A percentile compares a stretch with the other conserved stretches of the same genome.
Evolutionary conservation across 37 sponge, comb jelly and placozoan genomes (phyloP).

Genomic region (Amphimedon queenslandica): DNA sequence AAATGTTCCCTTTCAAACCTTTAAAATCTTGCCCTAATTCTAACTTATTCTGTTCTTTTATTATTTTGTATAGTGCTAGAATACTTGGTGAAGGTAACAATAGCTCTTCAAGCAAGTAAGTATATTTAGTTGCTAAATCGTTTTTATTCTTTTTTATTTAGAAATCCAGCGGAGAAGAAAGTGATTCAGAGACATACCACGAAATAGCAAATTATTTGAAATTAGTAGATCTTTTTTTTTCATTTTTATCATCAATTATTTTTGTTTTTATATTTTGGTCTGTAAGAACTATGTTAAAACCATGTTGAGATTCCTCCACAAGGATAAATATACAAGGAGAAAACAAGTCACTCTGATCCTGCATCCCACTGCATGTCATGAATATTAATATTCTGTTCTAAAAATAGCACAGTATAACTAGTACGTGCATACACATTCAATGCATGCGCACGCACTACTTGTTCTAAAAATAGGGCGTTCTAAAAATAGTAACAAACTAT

Average conservation of each 20-base stretch:
- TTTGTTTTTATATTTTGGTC: neutral
- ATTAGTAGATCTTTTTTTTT: neutral
- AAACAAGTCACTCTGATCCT: too few species aligned
- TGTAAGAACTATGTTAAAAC: neutral
- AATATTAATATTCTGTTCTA: neutral
- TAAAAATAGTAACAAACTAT: constrained; percentile 47
- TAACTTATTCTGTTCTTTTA: neutral
- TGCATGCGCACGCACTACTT: neutral
- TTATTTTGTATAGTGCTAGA: constrained; percentile 6
- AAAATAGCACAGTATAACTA: too few species aligned
- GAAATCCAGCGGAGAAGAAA: neutral
- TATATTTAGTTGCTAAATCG: neutral
- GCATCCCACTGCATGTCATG: neutral
- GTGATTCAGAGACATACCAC: neutral
- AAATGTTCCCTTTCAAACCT: too few species aligned
- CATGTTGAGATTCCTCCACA: too few species aligned
- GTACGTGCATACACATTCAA: too few species aligned
- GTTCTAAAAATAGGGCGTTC: constrained; percentile 8
- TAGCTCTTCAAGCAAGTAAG: neutral
- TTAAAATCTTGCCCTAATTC: too few species aligned
- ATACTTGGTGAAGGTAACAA: neutral
- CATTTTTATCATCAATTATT: neutral
- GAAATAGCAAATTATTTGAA: too few species aligned
- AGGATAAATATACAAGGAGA: too few species aligned
- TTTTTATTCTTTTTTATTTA: neutral